A percentile compares a stretch with the other conserved stretches of the same genome.
phyloP scores from a whole-genome alignment of 2,888 invertebrate genomes.

The Iselma pallidipennis region DNA sequence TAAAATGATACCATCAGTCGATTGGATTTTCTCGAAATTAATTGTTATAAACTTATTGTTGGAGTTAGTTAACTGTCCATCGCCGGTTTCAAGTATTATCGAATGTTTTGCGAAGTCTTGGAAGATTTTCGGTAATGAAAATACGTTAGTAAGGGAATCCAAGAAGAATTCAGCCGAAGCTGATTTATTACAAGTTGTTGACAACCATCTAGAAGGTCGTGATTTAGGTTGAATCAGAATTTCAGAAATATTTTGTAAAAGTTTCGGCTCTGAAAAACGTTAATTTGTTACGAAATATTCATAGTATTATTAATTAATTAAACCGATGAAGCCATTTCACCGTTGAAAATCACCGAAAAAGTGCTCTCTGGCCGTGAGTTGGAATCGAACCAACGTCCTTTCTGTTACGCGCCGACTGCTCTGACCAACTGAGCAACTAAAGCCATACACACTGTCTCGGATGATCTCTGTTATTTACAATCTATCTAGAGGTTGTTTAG shows the following conservation, averaged over 20 bases:
- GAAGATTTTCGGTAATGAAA: background rate
- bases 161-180: conserved; percentile 88
- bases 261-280: conserved; percentile 17
- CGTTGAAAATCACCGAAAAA: too few species aligned
- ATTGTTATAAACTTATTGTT: background rate
- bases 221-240: conserved; percentile 51
- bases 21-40: background rate
- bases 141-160: conserved; percentile 58
- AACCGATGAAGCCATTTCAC: too few species aligned
- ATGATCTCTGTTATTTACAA: too few species aligned
- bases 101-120: conserved; percentile 36
- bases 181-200: conserved; percentile 45
- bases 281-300: too few species aligned
- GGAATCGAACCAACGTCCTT: too few species aligned
- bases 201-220: background rate
- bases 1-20: background rate
- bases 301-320: too few species aligned
- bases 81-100: conserved; percentile 5
- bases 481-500: too few species aligned
- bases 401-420: too few species aligned
- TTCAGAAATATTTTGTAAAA: conserved; percentile 15
- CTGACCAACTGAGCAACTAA: too few species aligned
- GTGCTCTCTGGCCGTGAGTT: too few species aligned
- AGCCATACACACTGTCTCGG: too few species aligned
- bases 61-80: background rate